Percentiles rank a stretch among this genome's conserved stretches.
Conservation (phyloP, 2,888 invertebrate species). For the Aspidiotus rigidus region DNA sequence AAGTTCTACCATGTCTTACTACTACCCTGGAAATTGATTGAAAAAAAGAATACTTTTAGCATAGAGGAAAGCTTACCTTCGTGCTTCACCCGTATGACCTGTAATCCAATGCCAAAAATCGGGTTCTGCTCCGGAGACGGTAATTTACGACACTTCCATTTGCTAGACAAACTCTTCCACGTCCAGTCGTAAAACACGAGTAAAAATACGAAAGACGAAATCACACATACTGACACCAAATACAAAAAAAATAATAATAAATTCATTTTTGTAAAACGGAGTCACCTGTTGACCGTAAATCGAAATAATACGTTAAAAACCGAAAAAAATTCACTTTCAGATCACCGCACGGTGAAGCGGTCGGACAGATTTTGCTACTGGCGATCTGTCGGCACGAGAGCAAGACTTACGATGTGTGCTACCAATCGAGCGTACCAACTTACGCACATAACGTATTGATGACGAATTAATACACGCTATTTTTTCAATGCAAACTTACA, state of each 20-base stretch:
- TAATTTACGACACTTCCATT: conserved; percentile 7
- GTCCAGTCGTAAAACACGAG: conserved; percentile 10
- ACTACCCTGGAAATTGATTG: no score
- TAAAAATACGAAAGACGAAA: conserved; percentile 1
- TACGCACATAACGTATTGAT: no score
- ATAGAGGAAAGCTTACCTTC: conserved; percentile 3
- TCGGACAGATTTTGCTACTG: no score
- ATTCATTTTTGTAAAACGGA: background rate
- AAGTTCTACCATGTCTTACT: no score
- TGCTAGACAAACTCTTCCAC: conserved; percentile 17
- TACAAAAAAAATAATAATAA: background rate
- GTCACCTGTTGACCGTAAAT: background rate
- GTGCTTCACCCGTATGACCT: background rate
- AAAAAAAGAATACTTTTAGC: no score
- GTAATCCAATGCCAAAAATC: conserved; percentile 19
- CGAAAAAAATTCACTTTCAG: background rate
- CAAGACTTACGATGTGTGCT: no score
- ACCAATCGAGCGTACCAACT: no score
- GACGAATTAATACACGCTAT: no score
- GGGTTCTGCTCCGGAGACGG: conserved; percentile 10
- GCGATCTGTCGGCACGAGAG: no score
- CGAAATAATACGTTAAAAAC: background rate
- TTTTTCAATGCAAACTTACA: no score
- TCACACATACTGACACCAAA: no score
- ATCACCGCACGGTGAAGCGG: background rate